Evolutionary conservation across 2,113 vertebrate genomes (phyloP).

Genomic region (Siniperca knerii): DNA sequence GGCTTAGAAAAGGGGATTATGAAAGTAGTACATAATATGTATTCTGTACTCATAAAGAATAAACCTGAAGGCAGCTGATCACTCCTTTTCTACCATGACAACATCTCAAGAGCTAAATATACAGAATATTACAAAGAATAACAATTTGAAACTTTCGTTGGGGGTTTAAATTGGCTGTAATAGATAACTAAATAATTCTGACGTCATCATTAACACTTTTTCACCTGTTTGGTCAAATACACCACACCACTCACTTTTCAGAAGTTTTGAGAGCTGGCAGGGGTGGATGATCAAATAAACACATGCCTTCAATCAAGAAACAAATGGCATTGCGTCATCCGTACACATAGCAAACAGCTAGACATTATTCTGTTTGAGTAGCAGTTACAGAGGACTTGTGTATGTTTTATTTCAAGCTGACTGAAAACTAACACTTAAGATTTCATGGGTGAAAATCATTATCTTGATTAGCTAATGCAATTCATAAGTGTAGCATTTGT

Average conservation of each 20-base stretch:
- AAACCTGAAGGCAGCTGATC: not conserved
- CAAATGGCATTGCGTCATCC: constrained; percentile 12
- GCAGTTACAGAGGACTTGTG: too few relatives aligned
- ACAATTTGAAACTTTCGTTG: too few relatives aligned
- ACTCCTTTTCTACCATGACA: not conserved
- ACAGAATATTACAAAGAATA: not conserved
- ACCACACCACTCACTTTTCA: constrained; percentile 19
- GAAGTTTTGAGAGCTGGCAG: not conserved
- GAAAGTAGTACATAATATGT: not conserved
- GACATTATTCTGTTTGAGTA: too few relatives aligned
- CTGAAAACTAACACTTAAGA: constrained; percentile 67
- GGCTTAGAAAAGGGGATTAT: not conserved
- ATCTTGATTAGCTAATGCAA: constrained; percentile 54
- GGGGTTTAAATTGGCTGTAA: not conserved
- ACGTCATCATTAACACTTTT: not conserved
- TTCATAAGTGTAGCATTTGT: constrained; percentile 64
- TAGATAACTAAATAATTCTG: not conserved
- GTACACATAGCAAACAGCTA: not conserved
- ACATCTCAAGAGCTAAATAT: not conserved
- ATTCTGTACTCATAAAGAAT: not conserved
- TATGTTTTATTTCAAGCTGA: constrained; percentile 42
- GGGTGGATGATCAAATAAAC: constrained; percentile 1
- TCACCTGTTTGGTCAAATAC: constrained; percentile 2
- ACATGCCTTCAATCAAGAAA: constrained; percentile 19
- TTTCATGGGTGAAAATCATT: constrained; percentile 56